Evolutionary conservation across 2,888 invertebrate genomes (phyloP).

Genomic region (Gerris lacustris): DNA sequence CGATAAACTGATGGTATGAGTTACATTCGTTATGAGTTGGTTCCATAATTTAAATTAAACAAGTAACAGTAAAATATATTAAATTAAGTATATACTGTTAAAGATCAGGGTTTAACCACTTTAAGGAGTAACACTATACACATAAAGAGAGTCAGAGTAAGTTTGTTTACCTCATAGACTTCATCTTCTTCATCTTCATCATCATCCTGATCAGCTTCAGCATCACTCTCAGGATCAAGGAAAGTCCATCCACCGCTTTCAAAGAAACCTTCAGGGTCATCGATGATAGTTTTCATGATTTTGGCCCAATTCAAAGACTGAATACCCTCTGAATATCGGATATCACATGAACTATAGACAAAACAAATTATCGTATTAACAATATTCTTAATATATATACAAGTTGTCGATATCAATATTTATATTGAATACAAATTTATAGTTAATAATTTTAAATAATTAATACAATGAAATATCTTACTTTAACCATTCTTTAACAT

Average conservation of each 20-base stretch:
- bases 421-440: no score
- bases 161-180: conserved; percentile 37
- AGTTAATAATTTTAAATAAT: no score
- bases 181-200: conserved; percentile 48
- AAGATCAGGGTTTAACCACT: no score
- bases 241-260: conserved; percentile 98
- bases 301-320: conserved; percentile 98
- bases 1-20: no score
- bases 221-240: conserved; percentile 86
- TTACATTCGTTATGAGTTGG: no score
- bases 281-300: conserved; percentile 99
- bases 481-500: conserved; percentile 99
- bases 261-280: conserved; percentile 97
- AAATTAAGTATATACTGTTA: no score
- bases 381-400: neutral
- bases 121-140: no score
- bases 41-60: no score
- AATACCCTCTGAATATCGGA: conserved; percentile 93
- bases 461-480: conserved; percentile 34
- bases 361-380: neutral
- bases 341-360: conserved; percentile 73
- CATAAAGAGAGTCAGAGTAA: no score
- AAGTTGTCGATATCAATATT: no score
- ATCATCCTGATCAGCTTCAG: conserved; percentile 50
- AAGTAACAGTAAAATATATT: no score